Evolutionary conservation across 1,140 invertebrate genomes (phyloP).

Genomic region (Neocloeon triangulifer): DNA sequence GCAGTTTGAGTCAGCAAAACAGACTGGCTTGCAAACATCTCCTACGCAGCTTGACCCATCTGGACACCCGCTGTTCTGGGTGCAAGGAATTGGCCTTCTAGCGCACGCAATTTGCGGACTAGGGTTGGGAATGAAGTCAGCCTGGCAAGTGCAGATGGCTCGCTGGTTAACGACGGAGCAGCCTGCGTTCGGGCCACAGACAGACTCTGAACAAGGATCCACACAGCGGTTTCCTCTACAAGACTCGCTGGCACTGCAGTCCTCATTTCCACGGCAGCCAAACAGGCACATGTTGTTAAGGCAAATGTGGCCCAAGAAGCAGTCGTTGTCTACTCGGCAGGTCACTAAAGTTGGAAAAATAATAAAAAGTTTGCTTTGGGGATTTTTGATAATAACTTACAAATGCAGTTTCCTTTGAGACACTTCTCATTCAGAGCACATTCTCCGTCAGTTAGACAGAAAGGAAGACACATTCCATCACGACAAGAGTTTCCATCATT

Average conservation of each 20-base stretch:
- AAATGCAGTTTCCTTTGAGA: slow-evolving; percentile 48
- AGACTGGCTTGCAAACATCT: slow-evolving; percentile 46
- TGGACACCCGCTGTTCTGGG: slow-evolving; percentile 45
- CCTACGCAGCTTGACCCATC: slow-evolving; percentile 43
- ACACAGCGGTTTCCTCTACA: slow-evolving; percentile 56
- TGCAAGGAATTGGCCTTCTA: slow-evolving; percentile 45
- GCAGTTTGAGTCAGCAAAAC: slow-evolving; percentile 47
- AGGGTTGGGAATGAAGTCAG: slow-evolving; percentile 60
- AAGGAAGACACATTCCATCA: slow-evolving; percentile 52
- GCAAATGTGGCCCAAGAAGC: slow-evolving; percentile 76
- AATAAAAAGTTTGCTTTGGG: slow-evolving; percentile 2
- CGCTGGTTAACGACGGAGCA: slow-evolving; percentile 62
- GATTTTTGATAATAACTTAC: slow-evolving; percentile 29
- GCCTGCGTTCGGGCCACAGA: slow-evolving; percentile 62
- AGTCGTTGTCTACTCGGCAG: slow-evolving; percentile 73
- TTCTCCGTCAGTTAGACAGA: slow-evolving; percentile 50
- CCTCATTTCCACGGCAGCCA: slow-evolving; percentile 66
- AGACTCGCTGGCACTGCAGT: slow-evolving; percentile 59
- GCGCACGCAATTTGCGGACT: slow-evolving; percentile 52
- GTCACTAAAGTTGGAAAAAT: slow-evolving; percentile 38
- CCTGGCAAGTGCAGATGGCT: slow-evolving; percentile 52
- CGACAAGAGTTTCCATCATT: slow-evolving; percentile 39
- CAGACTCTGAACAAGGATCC: slow-evolving; percentile 50
- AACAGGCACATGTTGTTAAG: slow-evolving; percentile 60
- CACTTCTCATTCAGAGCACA: slow-evolving; percentile 86